phyloP scores from a whole-genome alignment of 2,797 vertebrate species.

The Coracias cyanogaster region DNA sequence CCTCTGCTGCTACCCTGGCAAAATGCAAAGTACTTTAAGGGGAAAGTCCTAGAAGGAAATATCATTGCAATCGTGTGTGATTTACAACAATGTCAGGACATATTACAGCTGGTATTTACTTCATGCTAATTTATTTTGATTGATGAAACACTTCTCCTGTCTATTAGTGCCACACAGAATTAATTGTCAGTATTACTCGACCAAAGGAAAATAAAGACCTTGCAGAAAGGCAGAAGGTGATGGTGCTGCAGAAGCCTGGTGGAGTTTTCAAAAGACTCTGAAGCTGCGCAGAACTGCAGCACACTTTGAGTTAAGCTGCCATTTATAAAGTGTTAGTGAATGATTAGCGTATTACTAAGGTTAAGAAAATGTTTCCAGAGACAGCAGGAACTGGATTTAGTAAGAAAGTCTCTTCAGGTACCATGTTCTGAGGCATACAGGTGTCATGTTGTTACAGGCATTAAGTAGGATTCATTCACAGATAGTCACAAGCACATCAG shows the following conservation, averaged over 20 bases:
- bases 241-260: background rate
- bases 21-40: background rate
- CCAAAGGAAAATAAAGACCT: background rate
- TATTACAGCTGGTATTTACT: slow-evolving; percentile 20
- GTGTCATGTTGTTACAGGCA: background rate
- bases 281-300: background rate
- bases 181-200: background rate
- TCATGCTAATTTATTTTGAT: slow-evolving; percentile 18
- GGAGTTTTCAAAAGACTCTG: background rate
- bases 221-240: background rate
- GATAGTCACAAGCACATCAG: background rate
- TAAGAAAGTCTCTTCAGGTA: background rate
- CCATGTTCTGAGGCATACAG: background rate
- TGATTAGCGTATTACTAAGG: background rate
- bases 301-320: background rate
- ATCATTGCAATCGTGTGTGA: background rate
- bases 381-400: background rate
- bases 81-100: slow-evolving; percentile 38
- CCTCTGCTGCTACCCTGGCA: background rate
- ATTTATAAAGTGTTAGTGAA: background rate
- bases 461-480: background rate
- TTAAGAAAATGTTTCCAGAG: background rate
- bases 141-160: slow-evolving; percentile 28
- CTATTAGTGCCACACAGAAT: slow-evolving; percentile 39
- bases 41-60: background rate